phyloP scores from a whole-genome alignment of 2,888 invertebrate species.

The Agrotis clavis region DNA sequence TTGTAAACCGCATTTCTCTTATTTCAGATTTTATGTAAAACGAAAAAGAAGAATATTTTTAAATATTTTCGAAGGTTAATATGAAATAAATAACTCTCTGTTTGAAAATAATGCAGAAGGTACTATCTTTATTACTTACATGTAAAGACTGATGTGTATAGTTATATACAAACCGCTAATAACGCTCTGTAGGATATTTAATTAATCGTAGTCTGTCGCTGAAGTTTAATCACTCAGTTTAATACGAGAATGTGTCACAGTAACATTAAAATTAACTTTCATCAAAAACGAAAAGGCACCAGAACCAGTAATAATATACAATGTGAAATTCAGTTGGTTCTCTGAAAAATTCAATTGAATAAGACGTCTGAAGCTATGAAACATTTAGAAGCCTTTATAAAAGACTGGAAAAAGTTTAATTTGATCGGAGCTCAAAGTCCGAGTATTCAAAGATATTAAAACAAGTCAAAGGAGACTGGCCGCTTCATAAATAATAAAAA shows the following conservation, averaged over 20 bases:
- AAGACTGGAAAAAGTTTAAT: conserved; percentile 48
- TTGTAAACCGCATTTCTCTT: no score
- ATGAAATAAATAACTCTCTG: neutral
- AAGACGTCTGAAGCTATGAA: conserved; percentile 41
- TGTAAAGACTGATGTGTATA: neutral
- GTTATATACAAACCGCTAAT: conserved; percentile 42
- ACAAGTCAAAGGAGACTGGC: conserved; percentile 54
- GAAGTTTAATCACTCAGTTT: conserved; percentile 24
- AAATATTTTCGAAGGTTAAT: no score
- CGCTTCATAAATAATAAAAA: conserved; percentile 63
- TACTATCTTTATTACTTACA: neutral
- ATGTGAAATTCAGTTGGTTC: conserved; percentile 2
- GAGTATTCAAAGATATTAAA: conserved; percentile 59
- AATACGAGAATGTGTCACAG: neutral
- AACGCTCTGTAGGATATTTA: conserved; percentile 25
- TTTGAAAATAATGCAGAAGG: neutral
- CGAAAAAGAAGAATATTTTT: neutral
- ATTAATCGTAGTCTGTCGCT: conserved; percentile 29
- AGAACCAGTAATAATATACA: conserved; percentile 8
- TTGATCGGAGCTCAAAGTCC: conserved; percentile 49
- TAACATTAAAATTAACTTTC: conserved; percentile 19
- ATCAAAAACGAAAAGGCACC: neutral
- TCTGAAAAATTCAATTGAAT: conserved; percentile 38
- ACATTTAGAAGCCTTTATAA: conserved; percentile 34
- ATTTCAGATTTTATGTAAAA: neutral